Conservation (phyloP, 2,113 vertebrate species). For the Engystomops pustulosus region DNA sequence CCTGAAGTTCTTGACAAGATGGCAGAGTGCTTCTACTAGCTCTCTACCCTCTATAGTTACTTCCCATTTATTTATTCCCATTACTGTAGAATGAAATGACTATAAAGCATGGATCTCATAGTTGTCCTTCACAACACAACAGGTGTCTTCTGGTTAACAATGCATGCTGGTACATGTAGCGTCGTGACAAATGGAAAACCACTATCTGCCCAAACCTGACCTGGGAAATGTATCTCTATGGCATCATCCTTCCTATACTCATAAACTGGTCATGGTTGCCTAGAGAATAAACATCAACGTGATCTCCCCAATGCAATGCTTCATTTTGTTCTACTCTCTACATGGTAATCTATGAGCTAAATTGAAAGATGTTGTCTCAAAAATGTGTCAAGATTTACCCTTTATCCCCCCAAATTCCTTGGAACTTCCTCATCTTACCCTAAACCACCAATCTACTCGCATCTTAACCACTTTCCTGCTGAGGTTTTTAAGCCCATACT, state of each 20-base stretch:
- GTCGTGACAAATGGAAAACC: neutral
- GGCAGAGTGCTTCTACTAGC: neutral
- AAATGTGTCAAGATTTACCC: too few relatives aligned
- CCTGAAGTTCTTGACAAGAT: neutral
- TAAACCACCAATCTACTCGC: neutral
- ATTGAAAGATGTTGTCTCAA: neutral
- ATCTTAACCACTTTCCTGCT: constrained; percentile 34
- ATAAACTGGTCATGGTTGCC: neutral
- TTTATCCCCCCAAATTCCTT: constrained; percentile 4
- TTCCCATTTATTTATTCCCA: neutral
- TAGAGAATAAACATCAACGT: too few relatives aligned
- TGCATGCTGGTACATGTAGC: constrained; percentile 16
- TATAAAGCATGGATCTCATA: neutral
- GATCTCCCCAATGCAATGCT: too few relatives aligned
- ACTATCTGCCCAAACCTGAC: neutral
- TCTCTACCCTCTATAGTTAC: neutral
- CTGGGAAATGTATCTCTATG: neutral
- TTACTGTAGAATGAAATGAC: neutral
- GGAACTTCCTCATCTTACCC: neutral
- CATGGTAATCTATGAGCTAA: neutral
- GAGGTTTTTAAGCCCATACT: neutral
- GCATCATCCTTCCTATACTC: neutral
- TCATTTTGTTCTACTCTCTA: neutral
- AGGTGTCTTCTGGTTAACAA: neutral
- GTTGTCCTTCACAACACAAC: neutral